Base-by-base conservation (phyloP, 2,113 vertebrate species). In the Cynoglossus semilaevis region DNA sequence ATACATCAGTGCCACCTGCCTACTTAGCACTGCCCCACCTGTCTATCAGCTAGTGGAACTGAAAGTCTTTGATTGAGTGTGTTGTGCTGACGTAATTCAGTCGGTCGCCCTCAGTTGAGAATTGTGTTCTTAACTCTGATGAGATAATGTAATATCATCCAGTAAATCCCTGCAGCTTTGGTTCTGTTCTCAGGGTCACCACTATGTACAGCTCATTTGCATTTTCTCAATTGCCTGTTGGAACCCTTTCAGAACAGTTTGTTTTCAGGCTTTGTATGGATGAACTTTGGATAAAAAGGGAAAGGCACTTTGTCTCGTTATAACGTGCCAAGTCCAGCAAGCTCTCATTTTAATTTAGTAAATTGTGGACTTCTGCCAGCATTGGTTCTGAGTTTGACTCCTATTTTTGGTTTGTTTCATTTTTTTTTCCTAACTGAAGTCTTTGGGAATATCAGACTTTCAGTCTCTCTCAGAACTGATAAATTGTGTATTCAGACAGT, bases 291-390 rank as follows among this genome's bases (percentile, higher is more conserved):
- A 47, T 51, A 11, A 64, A 68, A 61, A 69, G 51, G 53, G 8
- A 48, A 29, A 41, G 17, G 50, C 63, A 74, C 62, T 67, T 65
- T 73, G 34, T 58, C 47, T 70, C 18, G 19, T 63, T 41, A 15
- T 37, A 16, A 38, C 18, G 13, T 18, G 35, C 63, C 57, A 72
- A 38, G 45, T 63, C 16, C 18, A 43, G 59, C 22, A 52, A 67
- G 53, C 49, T 17, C 72, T 72, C 66, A 61, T 83, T 37, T 68
- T 56, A 58, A 69, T 65, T 72, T 61, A 61, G 81, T 67, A 49
- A 46, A 53, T 44, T 36, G 8, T 66, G 72, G 37, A 74, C 52
- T 38, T 29, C 19, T 19, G 63, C 56, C 50, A 72, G n/a, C 15
- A 29, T 15, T 48, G n/a, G 16, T 59, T 63, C 54, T 35, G 16